phyloP scores from a whole-genome alignment of 1,140 invertebrate genomes.

The Episyrphus balteatus region DNA sequence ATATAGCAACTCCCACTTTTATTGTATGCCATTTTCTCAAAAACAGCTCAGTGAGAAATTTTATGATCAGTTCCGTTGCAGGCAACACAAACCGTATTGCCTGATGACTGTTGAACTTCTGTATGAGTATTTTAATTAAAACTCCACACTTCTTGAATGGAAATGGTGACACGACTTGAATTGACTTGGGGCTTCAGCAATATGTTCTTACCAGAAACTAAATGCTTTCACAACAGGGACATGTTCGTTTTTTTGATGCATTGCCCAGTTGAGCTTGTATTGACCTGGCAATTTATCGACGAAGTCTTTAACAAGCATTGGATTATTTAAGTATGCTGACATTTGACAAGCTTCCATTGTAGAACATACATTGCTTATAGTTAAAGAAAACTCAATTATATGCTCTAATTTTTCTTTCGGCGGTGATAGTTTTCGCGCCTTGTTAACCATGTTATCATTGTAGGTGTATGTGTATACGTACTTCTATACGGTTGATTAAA shows the following conservation, averaged over 20 bases:
- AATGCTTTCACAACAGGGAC: not conserved
- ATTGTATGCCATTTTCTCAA: not conserved
- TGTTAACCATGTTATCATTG: not conserved
- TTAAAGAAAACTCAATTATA: constrained; percentile 2
- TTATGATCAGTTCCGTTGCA: not conserved
- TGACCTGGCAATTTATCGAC: not conserved
- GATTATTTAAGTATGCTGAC: not conserved
- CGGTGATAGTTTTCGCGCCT: not conserved
- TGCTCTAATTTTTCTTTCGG: constrained; percentile 1
- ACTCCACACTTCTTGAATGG: not conserved
- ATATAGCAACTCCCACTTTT: not conserved
- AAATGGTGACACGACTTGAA: not conserved
- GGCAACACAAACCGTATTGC: constrained; percentile 1
- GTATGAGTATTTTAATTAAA: not conserved
- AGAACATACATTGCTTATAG: constrained; percentile 1
- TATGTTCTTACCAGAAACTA: not conserved
- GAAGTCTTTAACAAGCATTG: not conserved
- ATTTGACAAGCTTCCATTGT: not conserved
- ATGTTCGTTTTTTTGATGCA: not conserved
- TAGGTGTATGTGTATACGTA: no score
- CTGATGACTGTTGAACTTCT: not conserved
- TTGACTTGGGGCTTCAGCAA: not conserved
- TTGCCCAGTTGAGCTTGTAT: not conserved
- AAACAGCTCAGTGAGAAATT: not conserved
- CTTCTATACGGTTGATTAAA: no score